Evolutionary conservation across 2,888 invertebrate species (phyloP).

Genomic region (Tachina grossa): DNA sequence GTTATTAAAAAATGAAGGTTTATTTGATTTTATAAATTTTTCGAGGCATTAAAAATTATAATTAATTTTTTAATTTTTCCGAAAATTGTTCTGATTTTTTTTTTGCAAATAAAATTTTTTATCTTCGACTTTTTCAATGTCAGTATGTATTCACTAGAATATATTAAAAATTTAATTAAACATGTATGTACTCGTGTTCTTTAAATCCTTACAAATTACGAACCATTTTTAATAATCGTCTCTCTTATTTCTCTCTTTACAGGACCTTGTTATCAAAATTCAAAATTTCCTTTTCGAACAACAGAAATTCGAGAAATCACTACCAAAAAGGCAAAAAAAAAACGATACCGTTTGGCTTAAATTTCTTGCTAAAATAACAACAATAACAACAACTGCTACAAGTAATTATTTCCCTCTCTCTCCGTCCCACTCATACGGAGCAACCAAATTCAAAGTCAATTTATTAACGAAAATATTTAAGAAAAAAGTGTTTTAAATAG

Average conservation of each 20-base stretch:
- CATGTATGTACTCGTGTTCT: too few relatives aligned
- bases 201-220: too few relatives aligned
- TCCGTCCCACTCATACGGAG: slow-evolving; percentile 32
- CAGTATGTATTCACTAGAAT: too few relatives aligned
- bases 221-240: neutral
- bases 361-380: slow-evolving; percentile 28
- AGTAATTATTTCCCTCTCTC: neutral
- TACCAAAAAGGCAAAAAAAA: neutral
- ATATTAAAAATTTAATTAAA: too few relatives aligned
- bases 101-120: too few relatives aligned
- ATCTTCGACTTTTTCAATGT: too few relatives aligned
- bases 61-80: too few relatives aligned
- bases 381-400: neutral
- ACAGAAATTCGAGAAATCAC: neutral
- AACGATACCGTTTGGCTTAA: slow-evolving; percentile 37
- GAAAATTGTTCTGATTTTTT: too few relatives aligned
- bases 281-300: slow-evolving; percentile 63
- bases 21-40: too few relatives aligned
- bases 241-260: slow-evolving; percentile 33
- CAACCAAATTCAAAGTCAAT: slow-evolving; percentile 45
- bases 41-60: too few relatives aligned
- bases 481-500: slow-evolving; percentile 28
- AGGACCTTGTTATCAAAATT: slow-evolving; percentile 64
- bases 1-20: too few relatives aligned
- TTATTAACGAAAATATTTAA: neutral